These are phyloP conservation scores for Rhynchotus rufescens DNA, from an alignment of 2,797 vertebrate genomes.

Conservation along the genomic window DNA sequence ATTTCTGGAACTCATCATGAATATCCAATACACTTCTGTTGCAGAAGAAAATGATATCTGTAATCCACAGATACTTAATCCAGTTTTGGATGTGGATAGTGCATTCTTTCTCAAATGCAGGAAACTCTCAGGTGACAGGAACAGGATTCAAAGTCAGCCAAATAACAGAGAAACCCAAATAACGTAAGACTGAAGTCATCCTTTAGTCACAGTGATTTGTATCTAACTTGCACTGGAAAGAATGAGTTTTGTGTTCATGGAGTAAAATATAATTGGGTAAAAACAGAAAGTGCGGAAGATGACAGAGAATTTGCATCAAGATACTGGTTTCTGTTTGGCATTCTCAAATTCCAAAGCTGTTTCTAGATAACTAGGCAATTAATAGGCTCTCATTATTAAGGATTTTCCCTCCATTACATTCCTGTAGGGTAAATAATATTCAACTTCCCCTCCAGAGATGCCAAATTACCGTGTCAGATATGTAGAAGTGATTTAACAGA, in stretches of 20 bases:
- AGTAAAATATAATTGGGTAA: background rate
- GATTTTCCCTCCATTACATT: background rate
- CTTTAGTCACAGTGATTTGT: background rate
- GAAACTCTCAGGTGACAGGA: background rate
- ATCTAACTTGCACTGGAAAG: constrained; percentile 1
- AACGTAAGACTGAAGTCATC: constrained; percentile 5
- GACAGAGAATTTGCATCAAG: background rate
- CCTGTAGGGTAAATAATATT: background rate
- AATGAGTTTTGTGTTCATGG: background rate
- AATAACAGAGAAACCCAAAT: background rate
- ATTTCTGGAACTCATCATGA: background rate
- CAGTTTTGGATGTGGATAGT: background rate
- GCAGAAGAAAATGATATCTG: background rate
- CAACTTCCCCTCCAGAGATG: background rate
- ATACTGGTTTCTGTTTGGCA: background rate
- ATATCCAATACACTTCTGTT: background rate
- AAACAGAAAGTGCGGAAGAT: background rate
- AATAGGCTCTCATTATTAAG: background rate
- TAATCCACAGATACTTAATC: background rate
- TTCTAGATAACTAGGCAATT: constrained; percentile 13
- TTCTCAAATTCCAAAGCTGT: background rate
- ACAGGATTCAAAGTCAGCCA: background rate
- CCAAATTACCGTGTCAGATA: background rate
- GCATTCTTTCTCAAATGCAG: background rate
- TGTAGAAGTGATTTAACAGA: background rate